Percentiles rank a stretch among this genome's conserved stretches.
Conservation (phyloP, 2,888 invertebrate species). For the Hartigia nigra region DNA sequence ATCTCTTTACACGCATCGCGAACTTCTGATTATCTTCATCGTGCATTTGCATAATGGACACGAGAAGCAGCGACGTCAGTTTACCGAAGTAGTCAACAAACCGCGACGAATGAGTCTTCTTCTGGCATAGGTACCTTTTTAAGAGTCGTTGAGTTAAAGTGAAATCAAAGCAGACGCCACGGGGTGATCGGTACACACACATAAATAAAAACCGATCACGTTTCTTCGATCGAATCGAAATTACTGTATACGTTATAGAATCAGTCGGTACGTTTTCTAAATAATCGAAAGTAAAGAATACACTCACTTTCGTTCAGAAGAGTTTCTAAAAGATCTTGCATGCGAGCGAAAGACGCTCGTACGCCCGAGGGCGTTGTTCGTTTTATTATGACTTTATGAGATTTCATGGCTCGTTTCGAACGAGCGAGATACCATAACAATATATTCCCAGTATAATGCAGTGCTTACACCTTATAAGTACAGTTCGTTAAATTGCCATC, state of each 20-base stretch:
- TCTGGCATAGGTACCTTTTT: neutral
- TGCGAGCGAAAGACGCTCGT: slow-evolving; percentile 11
- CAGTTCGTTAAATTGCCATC: slow-evolving; percentile 29
- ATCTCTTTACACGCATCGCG: slow-evolving; percentile 16
- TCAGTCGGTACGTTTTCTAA: slow-evolving; percentile 34
- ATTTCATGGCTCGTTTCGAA: slow-evolving; percentile 37
- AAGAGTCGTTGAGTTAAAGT: neutral
- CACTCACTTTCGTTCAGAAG: slow-evolving; percentile 47
- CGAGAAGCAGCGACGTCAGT: neutral
- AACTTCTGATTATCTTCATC: neutral
- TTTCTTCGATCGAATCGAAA: neutral
- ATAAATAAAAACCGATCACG: neutral
- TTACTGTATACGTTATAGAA: neutral
- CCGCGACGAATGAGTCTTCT: neutral
- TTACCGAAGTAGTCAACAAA: neutral
- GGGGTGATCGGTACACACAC: neutral
- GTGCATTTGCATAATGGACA: neutral
- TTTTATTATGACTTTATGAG: slow-evolving; percentile 25
- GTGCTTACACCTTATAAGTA: slow-evolving; percentile 3
- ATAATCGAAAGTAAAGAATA: slow-evolving; percentile 55
- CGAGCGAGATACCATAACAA: neutral
- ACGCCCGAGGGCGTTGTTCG: slow-evolving; percentile 17
- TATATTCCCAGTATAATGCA: neutral
- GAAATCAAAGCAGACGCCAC: neutral
- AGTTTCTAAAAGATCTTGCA: slow-evolving; percentile 46